Percentiles rank a stretch among this genome's conserved stretches.
phyloP scores from a whole-genome alignment of 2,113 vertebrate genomes.

The Gopherus evgoodei region DNA sequence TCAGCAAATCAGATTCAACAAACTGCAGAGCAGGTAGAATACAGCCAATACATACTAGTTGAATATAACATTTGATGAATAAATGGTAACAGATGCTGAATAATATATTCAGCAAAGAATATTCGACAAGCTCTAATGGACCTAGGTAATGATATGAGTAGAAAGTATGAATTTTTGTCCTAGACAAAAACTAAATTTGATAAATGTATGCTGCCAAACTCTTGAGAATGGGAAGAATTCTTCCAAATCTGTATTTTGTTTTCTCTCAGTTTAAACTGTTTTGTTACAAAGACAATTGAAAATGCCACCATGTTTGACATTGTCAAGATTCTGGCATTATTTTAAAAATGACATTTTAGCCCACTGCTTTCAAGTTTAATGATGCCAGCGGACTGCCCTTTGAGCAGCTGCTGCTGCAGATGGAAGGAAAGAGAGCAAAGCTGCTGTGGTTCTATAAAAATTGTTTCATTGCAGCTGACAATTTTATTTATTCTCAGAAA shows the following conservation, averaged over 20 bases:
- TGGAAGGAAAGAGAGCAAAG: background rate
- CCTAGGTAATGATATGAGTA: fast-evolving
- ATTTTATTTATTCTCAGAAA: background rate
- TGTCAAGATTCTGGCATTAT: background rate
- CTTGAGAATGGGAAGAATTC: background rate
- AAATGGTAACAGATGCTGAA: background rate
- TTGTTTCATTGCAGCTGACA: background rate
- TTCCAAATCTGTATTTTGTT: background rate
- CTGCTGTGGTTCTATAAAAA: background rate
- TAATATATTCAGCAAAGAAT: background rate
- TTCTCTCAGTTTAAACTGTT: background rate
- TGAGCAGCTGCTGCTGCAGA: background rate
- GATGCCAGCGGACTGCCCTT: background rate
- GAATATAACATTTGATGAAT: background rate
- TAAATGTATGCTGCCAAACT: background rate
- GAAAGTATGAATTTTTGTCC: background rate
- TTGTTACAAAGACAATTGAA: background rate
- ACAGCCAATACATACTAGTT: background rate
- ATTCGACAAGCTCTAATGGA: fast-evolving
- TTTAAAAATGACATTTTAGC: background rate
- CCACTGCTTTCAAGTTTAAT: background rate
- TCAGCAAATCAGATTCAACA: background rate
- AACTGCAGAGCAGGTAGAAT: background rate
- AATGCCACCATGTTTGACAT: background rate
- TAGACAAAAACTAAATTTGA: background rate